phyloP scores from a whole-genome alignment of 2,888 invertebrate species.

The Heliconius erato region DNA sequence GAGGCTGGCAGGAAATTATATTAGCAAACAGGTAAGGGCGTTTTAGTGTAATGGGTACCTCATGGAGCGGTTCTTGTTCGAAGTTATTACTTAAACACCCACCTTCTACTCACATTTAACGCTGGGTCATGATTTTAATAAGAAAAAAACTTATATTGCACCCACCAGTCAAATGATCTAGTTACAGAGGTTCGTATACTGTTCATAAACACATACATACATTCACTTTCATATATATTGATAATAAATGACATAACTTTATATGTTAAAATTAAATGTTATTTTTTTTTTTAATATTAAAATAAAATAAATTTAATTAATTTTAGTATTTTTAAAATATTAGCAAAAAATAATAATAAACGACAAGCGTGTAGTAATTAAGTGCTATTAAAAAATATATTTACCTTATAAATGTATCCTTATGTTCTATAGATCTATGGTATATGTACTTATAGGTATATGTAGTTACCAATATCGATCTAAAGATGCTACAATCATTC shows the following conservation, averaged over 20 bases:
- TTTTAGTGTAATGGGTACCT: constrained; percentile 28
- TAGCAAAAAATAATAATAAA: background rate
- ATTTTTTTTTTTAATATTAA: too few species aligned
- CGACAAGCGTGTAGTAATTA: background rate
- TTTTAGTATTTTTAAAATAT: background rate
- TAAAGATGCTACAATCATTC: too few species aligned
- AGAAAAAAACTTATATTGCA: background rate
- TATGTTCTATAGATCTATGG: background rate
- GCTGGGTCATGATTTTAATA: background rate
- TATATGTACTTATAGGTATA: background rate
- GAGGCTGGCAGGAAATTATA: constrained; percentile 30
- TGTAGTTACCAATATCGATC: background rate
- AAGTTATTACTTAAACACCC: constrained; percentile 4
- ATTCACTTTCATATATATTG: background rate
- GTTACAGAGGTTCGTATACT: background rate
- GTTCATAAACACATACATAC: background rate
- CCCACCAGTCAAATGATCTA: background rate
- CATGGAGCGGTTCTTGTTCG: constrained; percentile 23
- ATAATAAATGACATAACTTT: too few species aligned
- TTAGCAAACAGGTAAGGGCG: constrained; percentile 25
- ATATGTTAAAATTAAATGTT: too few species aligned
- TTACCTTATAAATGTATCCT: background rate
- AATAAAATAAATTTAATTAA: background rate
- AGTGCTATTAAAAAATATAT: too few species aligned
- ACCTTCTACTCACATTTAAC: background rate